Percentiles rank a stretch among this genome's conserved stretches.
These are phyloP conservation scores for Ricordea florida DNA, from an alignment of 92 coral and sea anemone genomes.

Conservation along the genomic window DNA sequence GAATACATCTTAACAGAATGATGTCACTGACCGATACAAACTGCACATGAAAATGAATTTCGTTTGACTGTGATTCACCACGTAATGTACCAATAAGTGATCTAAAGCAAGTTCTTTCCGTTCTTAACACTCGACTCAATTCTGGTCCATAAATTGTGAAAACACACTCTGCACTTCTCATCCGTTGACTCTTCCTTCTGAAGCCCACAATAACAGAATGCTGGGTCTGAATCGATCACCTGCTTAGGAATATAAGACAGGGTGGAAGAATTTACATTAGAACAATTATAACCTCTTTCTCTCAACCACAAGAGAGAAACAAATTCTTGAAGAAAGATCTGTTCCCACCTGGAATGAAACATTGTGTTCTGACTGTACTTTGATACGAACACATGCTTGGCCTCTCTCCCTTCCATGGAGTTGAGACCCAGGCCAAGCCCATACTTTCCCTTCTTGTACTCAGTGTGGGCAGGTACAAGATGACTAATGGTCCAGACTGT, in stretches of 20 bases:
- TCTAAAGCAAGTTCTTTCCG: conserved; percentile 29
- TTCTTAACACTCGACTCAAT: conserved; percentile 30
- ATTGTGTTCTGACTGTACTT: conserved; percentile 41
- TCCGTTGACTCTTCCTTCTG: not conserved
- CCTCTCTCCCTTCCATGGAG: conserved; percentile 64
- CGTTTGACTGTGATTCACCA: not conserved
- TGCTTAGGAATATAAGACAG: conserved; percentile 44
- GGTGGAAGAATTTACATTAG: conserved; percentile 18
- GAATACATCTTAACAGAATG: no score
- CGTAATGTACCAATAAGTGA: not conserved
- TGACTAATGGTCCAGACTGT: conserved; percentile 47
- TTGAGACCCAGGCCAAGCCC: conserved; percentile 54
- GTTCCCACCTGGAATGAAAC: conserved; percentile 52
- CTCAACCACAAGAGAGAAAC: conserved; percentile 59
- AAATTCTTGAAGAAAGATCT: conserved; percentile 52
- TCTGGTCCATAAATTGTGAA: conserved; percentile 12
- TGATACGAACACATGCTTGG: conserved; percentile 48
- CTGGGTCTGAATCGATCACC: conserved; percentile 8
- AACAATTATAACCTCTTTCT: conserved; percentile 20
- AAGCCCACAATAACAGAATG: conserved; percentile 52
- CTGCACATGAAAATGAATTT: not conserved
- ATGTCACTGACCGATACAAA: not conserved
- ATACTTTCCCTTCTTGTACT: conserved; percentile 30
- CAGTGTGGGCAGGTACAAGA: conserved; percentile 56
- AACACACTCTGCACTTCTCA: conserved; percentile 37